Percentiles rank a stretch among this genome's conserved stretches.
These are phyloP conservation scores for Ashinkailepas kermadecensis DNA, from an alignment of 2,888 invertebrate genomes.

Conservation along the genomic window DNA sequence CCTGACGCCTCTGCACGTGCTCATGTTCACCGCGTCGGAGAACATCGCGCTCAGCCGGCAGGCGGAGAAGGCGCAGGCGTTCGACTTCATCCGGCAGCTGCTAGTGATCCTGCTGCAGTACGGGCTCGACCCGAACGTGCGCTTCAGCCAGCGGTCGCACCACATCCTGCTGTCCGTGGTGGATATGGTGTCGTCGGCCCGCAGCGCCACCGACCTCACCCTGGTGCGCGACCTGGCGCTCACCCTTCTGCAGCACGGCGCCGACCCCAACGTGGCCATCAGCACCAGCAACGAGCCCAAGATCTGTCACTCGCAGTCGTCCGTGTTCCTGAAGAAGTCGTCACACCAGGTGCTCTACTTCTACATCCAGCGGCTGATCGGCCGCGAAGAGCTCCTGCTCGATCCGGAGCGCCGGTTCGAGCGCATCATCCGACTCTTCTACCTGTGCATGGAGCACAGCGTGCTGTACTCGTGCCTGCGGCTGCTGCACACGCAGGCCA, in stretches of 20 bases:
- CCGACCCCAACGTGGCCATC: slow-evolving; percentile 53
- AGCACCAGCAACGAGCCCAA: slow-evolving; percentile 45
- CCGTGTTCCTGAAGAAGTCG: slow-evolving; percentile 41
- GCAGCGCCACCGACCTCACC: slow-evolving; percentile 57
- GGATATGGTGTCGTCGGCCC: slow-evolving; percentile 57
- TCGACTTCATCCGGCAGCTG: slow-evolving; percentile 59
- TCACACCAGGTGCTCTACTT: slow-evolving; percentile 51
- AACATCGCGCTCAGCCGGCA: slow-evolving; percentile 61
- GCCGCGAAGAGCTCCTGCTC: slow-evolving; percentile 50
- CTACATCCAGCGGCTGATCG: slow-evolving; percentile 60
- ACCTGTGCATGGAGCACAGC: slow-evolving; percentile 59
- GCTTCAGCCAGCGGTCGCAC: slow-evolving; percentile 53
- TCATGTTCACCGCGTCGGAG: slow-evolving; percentile 62
- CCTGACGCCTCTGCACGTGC: slow-evolving; percentile 59
- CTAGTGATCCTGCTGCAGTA: slow-evolving; percentile 57
- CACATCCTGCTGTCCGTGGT: slow-evolving; percentile 60
- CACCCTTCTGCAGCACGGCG: slow-evolving; percentile 62
- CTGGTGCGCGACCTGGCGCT: slow-evolving; percentile 60
- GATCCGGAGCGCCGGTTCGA: slow-evolving; percentile 57
- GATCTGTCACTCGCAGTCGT: slow-evolving; percentile 48
- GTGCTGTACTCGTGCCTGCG: slow-evolving; percentile 60
- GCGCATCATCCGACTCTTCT: slow-evolving; percentile 57
- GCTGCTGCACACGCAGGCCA: slow-evolving; percentile 53
- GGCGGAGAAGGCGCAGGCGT: slow-evolving; percentile 56
- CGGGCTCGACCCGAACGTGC: slow-evolving; percentile 53